Percentiles rank a stretch among this genome's conserved stretches.
These are phyloP conservation scores for Apamea epomidion DNA, from an alignment of 2,888 invertebrate species.

Conservation along the genomic window DNA sequence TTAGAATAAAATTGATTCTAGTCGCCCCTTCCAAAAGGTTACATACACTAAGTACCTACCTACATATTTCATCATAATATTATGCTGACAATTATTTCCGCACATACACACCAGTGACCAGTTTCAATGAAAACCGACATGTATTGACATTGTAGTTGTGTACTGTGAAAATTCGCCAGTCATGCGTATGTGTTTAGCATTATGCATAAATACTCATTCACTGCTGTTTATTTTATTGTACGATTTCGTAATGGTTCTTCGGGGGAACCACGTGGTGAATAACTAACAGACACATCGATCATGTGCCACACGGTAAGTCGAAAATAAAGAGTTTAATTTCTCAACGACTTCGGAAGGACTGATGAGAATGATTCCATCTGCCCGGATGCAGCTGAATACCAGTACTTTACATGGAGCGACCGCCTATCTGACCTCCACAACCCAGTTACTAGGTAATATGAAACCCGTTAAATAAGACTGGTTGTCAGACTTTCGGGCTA, in stretches of 20 bases:
- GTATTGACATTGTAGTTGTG: constrained; percentile 11
- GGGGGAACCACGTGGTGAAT: background rate
- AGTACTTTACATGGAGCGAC: no score
- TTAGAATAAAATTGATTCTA: no score
- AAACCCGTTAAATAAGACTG: no score
- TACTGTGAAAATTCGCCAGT: constrained; percentile 27
- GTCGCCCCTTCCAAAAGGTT: no score
- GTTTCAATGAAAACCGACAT: constrained; percentile 31
- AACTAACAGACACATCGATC: background rate
- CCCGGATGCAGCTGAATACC: no score
- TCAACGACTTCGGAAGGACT: no score
- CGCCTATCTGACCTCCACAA: no score
- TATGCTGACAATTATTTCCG: constrained; percentile 21
- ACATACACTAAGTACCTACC: background rate
- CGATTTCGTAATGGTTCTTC: constrained; percentile 4
- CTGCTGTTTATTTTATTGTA: background rate
- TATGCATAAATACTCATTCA: background rate
- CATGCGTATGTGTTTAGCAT: constrained; percentile 14
- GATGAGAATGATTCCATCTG: no score
- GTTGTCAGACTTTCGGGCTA: no score
- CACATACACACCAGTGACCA: background rate
- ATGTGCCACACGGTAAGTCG: background rate
- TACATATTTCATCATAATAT: constrained; percentile 20
- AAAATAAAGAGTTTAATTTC: no score
- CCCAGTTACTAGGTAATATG: no score